These are phyloP conservation scores for Phortica okadai DNA, from an alignment of 2,888 invertebrate genomes.

Conservation along the genomic window DNA sequence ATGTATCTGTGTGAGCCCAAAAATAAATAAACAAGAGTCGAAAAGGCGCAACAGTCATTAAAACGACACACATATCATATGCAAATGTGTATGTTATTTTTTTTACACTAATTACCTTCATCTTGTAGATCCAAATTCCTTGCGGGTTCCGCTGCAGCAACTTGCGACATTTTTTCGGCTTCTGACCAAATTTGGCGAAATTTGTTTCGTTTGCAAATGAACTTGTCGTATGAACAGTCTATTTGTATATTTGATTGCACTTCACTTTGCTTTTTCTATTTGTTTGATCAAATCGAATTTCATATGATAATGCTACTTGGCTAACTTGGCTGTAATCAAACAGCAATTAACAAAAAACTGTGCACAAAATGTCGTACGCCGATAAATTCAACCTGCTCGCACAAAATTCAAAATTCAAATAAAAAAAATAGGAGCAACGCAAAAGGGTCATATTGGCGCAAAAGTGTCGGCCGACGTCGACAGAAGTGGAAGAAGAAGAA, in stretches of 20 bases:
- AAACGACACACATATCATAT: too few species aligned
- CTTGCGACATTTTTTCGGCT: conserved; percentile 21
- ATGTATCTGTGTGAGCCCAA: not conserved
- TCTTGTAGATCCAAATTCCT: conserved; percentile 14
- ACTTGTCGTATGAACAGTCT: not conserved
- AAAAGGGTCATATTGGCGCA: too few species aligned
- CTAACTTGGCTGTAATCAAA: not conserved
- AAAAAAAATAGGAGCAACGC: too few species aligned
- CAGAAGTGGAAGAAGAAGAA: too few species aligned
- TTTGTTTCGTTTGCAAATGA: not conserved
- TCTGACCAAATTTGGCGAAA: not conserved
- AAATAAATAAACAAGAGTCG: not conserved
- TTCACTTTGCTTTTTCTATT: not conserved
- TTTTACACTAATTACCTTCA: conserved; percentile 6
- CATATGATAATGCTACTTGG: not conserved
- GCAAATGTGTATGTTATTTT: not conserved
- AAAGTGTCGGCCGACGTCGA: too few species aligned
- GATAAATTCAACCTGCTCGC: too few species aligned
- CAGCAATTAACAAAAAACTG: not conserved
- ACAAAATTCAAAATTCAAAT: too few species aligned
- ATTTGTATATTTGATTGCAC: not conserved
- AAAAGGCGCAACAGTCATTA: not conserved
- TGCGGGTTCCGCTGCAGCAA: not conserved
- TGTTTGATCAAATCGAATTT: not conserved
- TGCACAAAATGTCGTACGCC: not conserved